phyloP scores from a whole-genome alignment of 2,113 vertebrate species.

The Rhea americana region DNA sequence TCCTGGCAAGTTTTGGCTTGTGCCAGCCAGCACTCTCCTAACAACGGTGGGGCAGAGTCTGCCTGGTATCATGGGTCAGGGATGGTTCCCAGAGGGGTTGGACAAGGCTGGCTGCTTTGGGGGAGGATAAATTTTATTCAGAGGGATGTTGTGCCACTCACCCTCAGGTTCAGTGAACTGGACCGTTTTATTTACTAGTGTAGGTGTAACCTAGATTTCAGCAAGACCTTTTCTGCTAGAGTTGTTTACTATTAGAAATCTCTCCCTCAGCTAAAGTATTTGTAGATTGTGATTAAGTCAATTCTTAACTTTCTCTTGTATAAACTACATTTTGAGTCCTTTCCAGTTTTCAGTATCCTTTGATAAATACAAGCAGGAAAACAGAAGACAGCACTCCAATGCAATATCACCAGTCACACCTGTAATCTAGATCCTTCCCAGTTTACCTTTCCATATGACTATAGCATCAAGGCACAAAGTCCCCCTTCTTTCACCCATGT shows the following conservation, averaged over 20 bases:
- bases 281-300: slow-evolving; percentile 39
- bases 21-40: neutral
- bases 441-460: neutral
- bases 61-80: neutral
- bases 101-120: neutral
- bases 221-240: slow-evolving; percentile 2
- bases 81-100: neutral
- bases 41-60: neutral
- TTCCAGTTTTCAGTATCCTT: slow-evolving; percentile 24
- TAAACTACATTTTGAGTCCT: slow-evolving; percentile 39
- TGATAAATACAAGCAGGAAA: neutral
- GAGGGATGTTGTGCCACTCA: neutral
- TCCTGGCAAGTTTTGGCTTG: neutral
- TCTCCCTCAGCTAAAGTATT: slow-evolving; percentile 22
- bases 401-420: neutral
- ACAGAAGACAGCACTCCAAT: neutral
- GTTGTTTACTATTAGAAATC: slow-evolving; percentile 42
- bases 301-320: slow-evolving; percentile 18
- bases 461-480: neutral
- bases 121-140: neutral
- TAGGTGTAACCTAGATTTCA: slow-evolving; percentile 23
- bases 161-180: neutral
- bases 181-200: neutral
- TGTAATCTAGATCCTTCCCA: neutral
- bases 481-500: neutral